Conservation (phyloP, 2,797 vertebrate species). For the Scolopax bukidnonensis region DNA sequence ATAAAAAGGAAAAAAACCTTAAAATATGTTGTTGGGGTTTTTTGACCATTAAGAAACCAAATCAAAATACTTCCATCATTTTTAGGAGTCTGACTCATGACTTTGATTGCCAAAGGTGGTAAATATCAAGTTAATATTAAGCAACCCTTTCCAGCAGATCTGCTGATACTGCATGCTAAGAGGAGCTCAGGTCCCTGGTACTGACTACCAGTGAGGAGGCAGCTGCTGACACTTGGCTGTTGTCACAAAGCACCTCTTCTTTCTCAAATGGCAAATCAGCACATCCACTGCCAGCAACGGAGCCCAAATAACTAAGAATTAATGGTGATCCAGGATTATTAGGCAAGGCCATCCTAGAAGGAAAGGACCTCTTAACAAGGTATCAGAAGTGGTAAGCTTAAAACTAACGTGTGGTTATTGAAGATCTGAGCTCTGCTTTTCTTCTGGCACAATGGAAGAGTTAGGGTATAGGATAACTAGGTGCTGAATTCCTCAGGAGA, state of each 20-base stretch:
- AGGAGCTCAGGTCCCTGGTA: neutral
- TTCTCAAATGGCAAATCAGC: neutral
- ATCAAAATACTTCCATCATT: neutral
- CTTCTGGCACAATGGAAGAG: neutral
- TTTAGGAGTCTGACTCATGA: neutral
- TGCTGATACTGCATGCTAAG: neutral
- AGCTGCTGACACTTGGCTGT: neutral
- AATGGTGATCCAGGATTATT: neutral
- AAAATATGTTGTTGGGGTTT: neutral
- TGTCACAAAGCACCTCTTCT: neutral
- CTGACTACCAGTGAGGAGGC: neutral
- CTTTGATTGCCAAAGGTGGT: neutral
- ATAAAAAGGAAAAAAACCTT: fast-evolving
- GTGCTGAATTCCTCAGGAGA: neutral
- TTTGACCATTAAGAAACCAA: neutral
- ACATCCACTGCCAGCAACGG: neutral
- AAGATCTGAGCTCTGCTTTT: neutral
- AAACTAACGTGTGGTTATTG: neutral
- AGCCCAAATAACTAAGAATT: neutral
- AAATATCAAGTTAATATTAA: neutral
- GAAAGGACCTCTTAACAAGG: neutral
- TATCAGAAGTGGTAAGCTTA: neutral
- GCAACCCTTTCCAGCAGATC: neutral
- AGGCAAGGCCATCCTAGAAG: neutral
- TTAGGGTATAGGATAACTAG: neutral